Percentiles rank a stretch among this genome's conserved stretches.
Conservation (phyloP, 2,888 invertebrate genomes). For the Epinotia nisella region DNA sequence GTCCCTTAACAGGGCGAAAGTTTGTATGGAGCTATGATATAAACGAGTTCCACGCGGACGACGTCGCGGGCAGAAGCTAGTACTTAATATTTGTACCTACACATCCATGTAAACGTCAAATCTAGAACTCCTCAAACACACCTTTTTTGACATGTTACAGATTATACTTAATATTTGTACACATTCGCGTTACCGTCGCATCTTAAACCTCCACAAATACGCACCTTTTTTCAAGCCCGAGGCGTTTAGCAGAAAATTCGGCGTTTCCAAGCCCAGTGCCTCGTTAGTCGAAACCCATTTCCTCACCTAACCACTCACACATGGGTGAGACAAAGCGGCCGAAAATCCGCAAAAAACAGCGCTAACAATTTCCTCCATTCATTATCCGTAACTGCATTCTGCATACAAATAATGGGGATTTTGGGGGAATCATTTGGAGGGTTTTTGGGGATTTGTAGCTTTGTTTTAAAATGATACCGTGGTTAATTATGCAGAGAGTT, state of each 20-base stretch:
- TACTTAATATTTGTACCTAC: too few relatives aligned
- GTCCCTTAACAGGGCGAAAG: too few relatives aligned
- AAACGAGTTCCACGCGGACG: too few relatives aligned
- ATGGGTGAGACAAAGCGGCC: conserved; percentile 74
- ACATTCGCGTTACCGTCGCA: too few relatives aligned
- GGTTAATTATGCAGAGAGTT: conserved; percentile 1
- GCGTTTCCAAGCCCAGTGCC: conserved; percentile 47
- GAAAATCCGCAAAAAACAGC: conserved; percentile 71
- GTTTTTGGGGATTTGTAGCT: conserved; percentile 49
- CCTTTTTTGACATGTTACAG: too few relatives aligned
- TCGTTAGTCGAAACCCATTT: conserved; percentile 59
- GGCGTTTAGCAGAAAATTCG: conserved; percentile 42
- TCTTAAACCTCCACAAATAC: not conserved
- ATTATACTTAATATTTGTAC: too few relatives aligned
- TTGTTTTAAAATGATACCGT: conserved; percentile 28
- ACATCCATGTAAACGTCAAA: too few relatives aligned
- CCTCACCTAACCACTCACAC: conserved; percentile 76
- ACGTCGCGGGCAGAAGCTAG: too few relatives aligned
- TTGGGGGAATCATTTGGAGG: conserved; percentile 40
- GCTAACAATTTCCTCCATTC: conserved; percentile 77
- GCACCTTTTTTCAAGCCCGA: not conserved
- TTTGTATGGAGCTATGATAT: too few relatives aligned
- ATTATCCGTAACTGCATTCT: conserved; percentile 60
- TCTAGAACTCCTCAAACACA: too few relatives aligned
- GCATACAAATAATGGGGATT: conserved; percentile 45